Conservation (phyloP, 2,888 invertebrate genomes). For the Willowsia nigromaculata region DNA sequence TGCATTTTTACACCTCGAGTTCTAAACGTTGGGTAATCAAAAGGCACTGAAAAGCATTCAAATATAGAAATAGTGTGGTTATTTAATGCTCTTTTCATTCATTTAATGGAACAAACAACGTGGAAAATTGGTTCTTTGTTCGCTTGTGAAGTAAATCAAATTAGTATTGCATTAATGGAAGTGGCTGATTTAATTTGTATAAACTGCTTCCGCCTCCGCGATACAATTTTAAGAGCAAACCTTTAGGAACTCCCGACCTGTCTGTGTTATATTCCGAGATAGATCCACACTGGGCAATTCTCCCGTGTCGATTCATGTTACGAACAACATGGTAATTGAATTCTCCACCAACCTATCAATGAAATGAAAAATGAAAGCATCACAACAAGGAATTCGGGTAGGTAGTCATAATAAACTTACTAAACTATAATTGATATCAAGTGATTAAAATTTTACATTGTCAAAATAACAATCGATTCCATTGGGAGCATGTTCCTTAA, state of each 20-base stretch:
- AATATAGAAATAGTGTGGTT: not conserved
- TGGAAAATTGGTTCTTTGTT: too few species aligned
- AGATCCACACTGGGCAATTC: slow-evolving; percentile 85
- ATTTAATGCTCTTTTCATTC: not conserved
- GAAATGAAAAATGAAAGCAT: not conserved
- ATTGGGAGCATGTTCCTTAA: slow-evolving; percentile 85
- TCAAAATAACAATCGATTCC: slow-evolving; percentile 89
- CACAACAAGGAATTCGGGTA: too few species aligned
- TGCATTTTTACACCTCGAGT: slow-evolving; percentile 83
- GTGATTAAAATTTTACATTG: slow-evolving; percentile 83
- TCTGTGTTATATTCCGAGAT: slow-evolving; percentile 85
- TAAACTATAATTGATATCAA: too few species aligned
- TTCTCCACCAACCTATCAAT: slow-evolving; percentile 87
- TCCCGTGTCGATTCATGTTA: slow-evolving; percentile 84
- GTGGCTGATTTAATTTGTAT: too few species aligned
- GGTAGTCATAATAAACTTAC: too few species aligned
- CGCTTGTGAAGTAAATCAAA: too few species aligned
- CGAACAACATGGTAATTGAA: slow-evolving; percentile 83
- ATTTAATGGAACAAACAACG: too few species aligned
- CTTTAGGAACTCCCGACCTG: slow-evolving; percentile 77
- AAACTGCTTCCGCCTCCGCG: too few species aligned
- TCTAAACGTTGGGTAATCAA: slow-evolving; percentile 59
- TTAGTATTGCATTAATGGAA: not conserved
- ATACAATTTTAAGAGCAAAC: too few species aligned
- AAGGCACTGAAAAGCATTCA: slow-evolving; percentile 41